Evolutionary conservation across 2,113 vertebrate species (phyloP).

Genomic region (Lichenostomus cassidix): DNA sequence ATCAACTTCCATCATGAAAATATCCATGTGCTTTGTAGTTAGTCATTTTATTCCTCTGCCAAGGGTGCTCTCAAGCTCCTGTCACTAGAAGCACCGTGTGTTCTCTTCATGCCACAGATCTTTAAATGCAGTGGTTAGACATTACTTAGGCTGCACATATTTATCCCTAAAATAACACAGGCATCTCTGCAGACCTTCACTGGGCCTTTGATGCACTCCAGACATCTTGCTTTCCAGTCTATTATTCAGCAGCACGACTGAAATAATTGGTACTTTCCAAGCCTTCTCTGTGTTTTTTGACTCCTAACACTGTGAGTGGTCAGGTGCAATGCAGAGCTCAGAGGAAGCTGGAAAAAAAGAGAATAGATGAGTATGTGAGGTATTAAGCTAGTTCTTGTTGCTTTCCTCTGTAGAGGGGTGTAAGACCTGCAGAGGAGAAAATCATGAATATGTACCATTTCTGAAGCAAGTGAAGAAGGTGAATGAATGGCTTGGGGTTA

Average conservation of each 20-base stretch:
- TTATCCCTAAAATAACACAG: constrained; percentile 46
- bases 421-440: neutral
- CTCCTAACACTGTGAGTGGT: constrained; percentile 1
- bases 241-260: neutral
- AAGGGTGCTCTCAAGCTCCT: constrained; percentile 25
- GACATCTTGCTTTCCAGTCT: constrained; percentile 8
- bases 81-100: neutral
- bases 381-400: neutral
- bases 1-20: neutral
- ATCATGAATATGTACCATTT: neutral
- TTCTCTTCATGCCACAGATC: constrained; percentile 11
- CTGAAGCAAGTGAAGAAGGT: neutral
- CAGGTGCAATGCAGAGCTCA: constrained; percentile 6
- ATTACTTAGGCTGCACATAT: constrained; percentile 18
- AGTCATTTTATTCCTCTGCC: constrained; percentile 15
- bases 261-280: constrained; percentile 30
- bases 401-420: neutral
- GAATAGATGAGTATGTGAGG: neutral
- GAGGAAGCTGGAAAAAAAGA: neutral
- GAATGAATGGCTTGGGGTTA: neutral
- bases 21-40: neutral
- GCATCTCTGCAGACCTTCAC: neutral
- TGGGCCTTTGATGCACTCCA: constrained; percentile 53
- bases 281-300: neutral
- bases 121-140: constrained; percentile 23